These are phyloP conservation scores for Portevinia maculata DNA, from an alignment of 2,888 invertebrate genomes.

Conservation along the genomic window DNA sequence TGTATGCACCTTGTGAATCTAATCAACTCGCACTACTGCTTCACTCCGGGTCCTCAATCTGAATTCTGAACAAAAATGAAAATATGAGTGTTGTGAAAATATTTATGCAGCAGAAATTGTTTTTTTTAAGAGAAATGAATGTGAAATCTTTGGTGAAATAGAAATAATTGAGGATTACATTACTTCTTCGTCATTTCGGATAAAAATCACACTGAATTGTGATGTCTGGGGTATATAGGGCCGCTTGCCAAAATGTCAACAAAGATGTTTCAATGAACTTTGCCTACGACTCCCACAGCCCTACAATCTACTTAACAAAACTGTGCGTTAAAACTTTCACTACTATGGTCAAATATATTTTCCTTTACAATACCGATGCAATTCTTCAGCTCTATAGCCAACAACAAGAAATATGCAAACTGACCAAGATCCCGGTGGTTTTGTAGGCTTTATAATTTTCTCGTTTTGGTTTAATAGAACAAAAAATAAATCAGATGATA, in stretches of 20 bases:
- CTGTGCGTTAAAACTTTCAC: conserved; percentile 78
- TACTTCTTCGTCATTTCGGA: conserved; percentile 79
- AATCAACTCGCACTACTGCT: conserved; percentile 97
- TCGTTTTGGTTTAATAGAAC: conserved; percentile 63
- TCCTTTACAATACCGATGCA: conserved; percentile 77
- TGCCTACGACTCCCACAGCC: conserved; percentile 76
- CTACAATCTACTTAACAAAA: conserved; percentile 78
- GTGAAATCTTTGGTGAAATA: conserved; percentile 80
- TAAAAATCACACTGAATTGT: conserved; percentile 72
- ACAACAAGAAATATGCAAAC: conserved; percentile 38
- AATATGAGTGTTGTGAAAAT: conserved; percentile 78
- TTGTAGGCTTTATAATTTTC: conserved; percentile 77
- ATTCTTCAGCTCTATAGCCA: conserved; percentile 76
- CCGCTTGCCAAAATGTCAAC: conserved; percentile 68
- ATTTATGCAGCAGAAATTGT: conserved; percentile 79
- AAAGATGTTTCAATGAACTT: conserved; percentile 79
- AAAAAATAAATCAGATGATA: conserved; percentile 20
- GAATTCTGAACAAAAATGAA: conserved; percentile 3
- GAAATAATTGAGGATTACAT: conserved; percentile 80
- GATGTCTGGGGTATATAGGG: conserved; percentile 78
- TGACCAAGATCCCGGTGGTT: conserved; percentile 75
- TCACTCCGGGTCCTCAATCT: too few species aligned
- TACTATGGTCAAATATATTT: conserved; percentile 78
- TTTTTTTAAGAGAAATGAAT: conserved; percentile 77
- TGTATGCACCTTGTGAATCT: conserved; percentile 97